Base-by-base conservation (phyloP, 1,140 invertebrate species). In the Aphidius ervi region DNA sequence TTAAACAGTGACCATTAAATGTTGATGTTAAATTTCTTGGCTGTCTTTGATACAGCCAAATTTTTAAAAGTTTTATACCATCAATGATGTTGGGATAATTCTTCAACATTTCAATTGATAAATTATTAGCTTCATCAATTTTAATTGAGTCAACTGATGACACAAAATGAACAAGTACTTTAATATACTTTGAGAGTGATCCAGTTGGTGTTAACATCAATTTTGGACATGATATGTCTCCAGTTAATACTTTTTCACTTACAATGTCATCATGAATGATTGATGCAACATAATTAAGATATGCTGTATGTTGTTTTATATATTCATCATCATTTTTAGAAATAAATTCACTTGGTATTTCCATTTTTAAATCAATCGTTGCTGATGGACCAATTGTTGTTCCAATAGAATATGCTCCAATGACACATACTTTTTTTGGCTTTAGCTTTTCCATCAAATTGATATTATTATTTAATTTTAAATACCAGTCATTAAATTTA, bases 31-130 rank as follows among this genome's bases (percentile, higher is more conserved):
- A 82, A 81, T 64, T 71, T 68, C 67, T 84, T 1, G 95, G 72
- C 54, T 87, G 82, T 58, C 93, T 81, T 72, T 95, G 92, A 42
- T 82, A 78, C 2, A 94, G 72, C 94, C 94, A 97, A 39, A 96
- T 85, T 76, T 92, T 92, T 1, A 96, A 74, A 31, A 97, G 74
- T 49, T 89, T 82, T 9, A 95, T 81, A 0, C 87, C 93, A 68
- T 95, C 88, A 73, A 86, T 85, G 40, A 95, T 77, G 74, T 87
- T 88, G 9, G 84, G 83, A 64, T 84, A 81, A 49, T 82, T 82
- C 55, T 77, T 72, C 40, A 91, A 77, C 42, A 72, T 70, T 68
- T 84, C 75, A 9, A 62, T 46, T 57, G 61, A 16, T 50, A 9
- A 65, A 55, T 72, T 72, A 53, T 81, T 70, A 40, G 70, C 62